Percentiles rank a stretch among this genome's conserved stretches.
Conservation (phyloP, 2,113 vertebrate species). For the Catharus bicknelli region DNA sequence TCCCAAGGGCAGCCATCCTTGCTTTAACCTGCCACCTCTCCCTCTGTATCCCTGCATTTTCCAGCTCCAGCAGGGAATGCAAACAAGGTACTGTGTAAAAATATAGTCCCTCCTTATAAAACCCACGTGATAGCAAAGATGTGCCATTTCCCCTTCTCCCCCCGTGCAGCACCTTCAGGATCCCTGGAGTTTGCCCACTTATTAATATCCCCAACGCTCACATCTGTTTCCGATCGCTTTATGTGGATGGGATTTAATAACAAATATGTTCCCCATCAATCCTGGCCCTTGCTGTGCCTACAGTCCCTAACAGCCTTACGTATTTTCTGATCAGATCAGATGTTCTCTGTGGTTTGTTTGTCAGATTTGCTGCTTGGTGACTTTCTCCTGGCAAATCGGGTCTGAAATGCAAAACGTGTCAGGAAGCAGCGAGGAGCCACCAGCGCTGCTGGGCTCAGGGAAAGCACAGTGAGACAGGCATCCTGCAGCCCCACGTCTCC, state of each 20-base stretch:
- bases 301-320: constrained; percentile 8
- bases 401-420: background rate
- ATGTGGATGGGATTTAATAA: constrained; percentile 54
- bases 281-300: constrained; percentile 3
- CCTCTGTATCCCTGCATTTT: background rate
- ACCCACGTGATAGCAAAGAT: background rate
- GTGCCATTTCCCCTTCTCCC: background rate
- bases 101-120: background rate
- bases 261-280: constrained; percentile 63
- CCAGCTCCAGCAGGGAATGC: background rate
- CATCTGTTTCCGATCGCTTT: constrained; percentile 62
- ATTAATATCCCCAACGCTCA: constrained; percentile 24
- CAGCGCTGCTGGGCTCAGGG: background rate
- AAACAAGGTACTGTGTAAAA: background rate
- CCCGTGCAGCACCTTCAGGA: background rate
- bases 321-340: constrained; percentile 49
- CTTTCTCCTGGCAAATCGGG: constrained; percentile 15
- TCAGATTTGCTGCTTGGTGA: constrained; percentile 20
- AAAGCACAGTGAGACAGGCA: background rate
- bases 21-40: background rate
- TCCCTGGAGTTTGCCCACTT: constrained; percentile 26
- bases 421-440: background rate
- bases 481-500: background rate
- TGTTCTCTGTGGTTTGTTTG: constrained; percentile 45
- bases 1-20: background rate